Evolutionary conservation across 2,888 invertebrate genomes (phyloP), one percentile per base, ranked within the genome.

Genomic region (Perizoma affinitatum): DNA sequence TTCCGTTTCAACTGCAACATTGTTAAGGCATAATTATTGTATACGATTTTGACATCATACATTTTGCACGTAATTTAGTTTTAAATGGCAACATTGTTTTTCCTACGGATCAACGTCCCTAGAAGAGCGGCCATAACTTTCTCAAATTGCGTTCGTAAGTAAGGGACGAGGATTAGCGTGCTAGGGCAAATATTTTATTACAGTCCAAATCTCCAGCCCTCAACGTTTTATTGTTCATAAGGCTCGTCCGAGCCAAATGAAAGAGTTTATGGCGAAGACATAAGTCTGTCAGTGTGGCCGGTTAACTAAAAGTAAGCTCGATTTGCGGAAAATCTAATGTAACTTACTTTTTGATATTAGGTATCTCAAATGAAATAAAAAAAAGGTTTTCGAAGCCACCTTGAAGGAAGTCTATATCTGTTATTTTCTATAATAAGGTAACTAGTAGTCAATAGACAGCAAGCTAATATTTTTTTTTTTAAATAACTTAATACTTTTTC

Each of bases 121-220:
- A 66, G 46, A 47, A 72, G 71, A 72, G 74, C 72, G 80, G 82
- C 86, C 79, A 89, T 90, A 90, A 90, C 90, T 88, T 63, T 88
- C 87, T 90, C 85, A 90, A 90, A 90, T 90, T 90, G 89, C 90
- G 88, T 84, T 82, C 83, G 84, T 84, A 87, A 90, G 90, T 89
- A 83, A 89, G 89, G 90, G 90, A 88, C 84, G 82, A 73, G 92
- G 92, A 90, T 91, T 92, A 91, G 92, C 89, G 85, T 83, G 90
- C 87, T 86, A 86, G 89, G 90, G 92, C 90, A 92, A 92, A 92
- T 92, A 92, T 92, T 92, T 92, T 92, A 92, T 90, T 92, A 92
- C 89, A 87, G 90, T 85, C 92, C 88, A 88, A 91, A 92, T 92
- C 90, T 90, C 90, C 87, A 87, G 90, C 90, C 91, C 92, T 92